phyloP scores from a whole-genome alignment of 2,797 vertebrate genomes.

The Pelochelys cantorii region DNA sequence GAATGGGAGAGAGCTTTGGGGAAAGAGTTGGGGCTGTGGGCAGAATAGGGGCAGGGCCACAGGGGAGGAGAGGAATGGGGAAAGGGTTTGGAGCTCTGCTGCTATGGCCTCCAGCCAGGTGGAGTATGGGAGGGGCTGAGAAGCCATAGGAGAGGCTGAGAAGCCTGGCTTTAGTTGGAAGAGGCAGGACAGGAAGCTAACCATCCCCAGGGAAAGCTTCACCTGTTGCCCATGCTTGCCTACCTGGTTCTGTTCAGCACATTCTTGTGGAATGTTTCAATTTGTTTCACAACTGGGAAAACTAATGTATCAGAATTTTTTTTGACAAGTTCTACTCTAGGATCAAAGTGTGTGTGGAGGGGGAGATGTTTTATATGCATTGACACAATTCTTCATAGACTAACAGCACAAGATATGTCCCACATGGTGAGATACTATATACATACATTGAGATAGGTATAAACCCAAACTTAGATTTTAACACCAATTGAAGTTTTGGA shows the following conservation, averaged over 20 bases:
- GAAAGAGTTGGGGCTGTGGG: no score
- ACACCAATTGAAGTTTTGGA: background rate
- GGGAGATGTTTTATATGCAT: background rate
- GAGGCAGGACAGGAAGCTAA: no score
- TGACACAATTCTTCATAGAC: background rate
- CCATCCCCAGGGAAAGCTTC: no score
- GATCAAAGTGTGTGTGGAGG: background rate
- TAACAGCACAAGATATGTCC: background rate
- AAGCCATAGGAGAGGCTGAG: no score
- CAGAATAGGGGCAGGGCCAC: no score
- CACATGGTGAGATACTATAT: background rate
- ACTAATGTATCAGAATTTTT: background rate
- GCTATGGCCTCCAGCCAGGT: no score
- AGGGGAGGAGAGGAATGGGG: no score
- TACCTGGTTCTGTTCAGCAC: background rate
- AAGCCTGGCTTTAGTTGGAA: no score
- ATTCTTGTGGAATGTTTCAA: background rate
- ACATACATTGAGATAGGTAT: background rate
- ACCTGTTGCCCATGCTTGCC: background rate
- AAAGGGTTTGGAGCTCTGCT: no score
- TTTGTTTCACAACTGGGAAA: background rate
- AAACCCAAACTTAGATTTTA: background rate
- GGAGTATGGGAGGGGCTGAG: no score
- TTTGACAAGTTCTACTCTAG: background rate
- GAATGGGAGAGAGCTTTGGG: no score